A percentile compares a stretch with the other conserved stretches of the same genome.
These are phyloP conservation scores for Sylvia borin DNA, from an alignment of 2,797 vertebrate genomes.

Conservation along the genomic window DNA sequence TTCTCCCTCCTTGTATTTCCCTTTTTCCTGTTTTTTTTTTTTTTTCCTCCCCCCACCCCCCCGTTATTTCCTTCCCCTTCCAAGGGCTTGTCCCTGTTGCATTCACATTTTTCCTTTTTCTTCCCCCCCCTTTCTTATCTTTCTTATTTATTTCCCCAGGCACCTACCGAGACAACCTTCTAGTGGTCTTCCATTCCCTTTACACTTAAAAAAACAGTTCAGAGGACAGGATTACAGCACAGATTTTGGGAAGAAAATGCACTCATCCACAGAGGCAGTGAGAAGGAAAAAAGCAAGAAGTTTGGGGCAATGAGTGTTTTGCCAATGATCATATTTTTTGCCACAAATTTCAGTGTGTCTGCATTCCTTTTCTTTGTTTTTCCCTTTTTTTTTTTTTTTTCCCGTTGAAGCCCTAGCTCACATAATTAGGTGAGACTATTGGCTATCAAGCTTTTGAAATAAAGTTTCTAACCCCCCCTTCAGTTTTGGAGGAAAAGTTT, in stretches of 20 bases:
- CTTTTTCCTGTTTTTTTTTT: neutral
- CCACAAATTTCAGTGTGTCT: neutral
- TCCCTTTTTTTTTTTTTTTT: fast-evolving
- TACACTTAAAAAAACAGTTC: neutral
- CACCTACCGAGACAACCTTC: fast-evolving
- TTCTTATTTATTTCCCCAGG: neutral
- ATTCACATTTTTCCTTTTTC: neutral
- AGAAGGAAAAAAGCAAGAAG: neutral
- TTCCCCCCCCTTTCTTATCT: no score
- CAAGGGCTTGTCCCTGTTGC: neutral
- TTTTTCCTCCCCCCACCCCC: no score
- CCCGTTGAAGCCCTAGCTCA: neutral
- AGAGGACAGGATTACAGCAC: neutral
- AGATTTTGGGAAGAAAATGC: fast-evolving
- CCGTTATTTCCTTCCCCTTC: neutral
- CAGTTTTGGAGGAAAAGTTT: neutral
- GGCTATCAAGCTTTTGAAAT: neutral
- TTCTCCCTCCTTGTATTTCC: neutral
- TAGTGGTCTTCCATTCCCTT: neutral
- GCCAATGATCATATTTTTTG: fast-evolving
- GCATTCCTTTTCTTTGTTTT: neutral
- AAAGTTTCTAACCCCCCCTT: neutral
- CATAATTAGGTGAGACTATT: slow-evolving; percentile 31
- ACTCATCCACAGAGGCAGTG: fast-evolving
- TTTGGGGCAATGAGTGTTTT: neutral